A percentile compares a stretch with the other conserved stretches of the same genome.
phyloP scores from a whole-genome alignment of 2,888 invertebrate genomes.

The Mesorhabditis spiculigera region DNA sequence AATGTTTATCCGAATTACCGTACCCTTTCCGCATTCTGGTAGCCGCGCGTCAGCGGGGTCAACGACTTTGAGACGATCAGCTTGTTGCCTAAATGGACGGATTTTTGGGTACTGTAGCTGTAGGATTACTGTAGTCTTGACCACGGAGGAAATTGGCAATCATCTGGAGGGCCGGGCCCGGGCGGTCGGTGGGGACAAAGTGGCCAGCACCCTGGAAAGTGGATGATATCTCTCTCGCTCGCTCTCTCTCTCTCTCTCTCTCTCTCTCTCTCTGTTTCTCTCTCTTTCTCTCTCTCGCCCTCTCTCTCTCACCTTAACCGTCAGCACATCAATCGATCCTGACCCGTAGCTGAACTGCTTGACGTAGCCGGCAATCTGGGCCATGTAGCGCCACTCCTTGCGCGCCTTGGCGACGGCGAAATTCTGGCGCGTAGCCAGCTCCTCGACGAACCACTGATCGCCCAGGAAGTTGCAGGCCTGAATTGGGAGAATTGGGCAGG shows the following conservation, averaged over 20 bases:
- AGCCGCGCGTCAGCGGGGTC: not conserved
- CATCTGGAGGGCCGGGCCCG: slow-evolving; percentile 74
- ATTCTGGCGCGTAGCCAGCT: slow-evolving; percentile 24
- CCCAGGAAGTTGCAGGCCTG: slow-evolving; percentile 46
- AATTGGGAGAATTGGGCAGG: not conserved
- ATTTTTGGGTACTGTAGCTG: slow-evolving; percentile 11
- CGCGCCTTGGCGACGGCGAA: slow-evolving; percentile 24
- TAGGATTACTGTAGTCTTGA: slow-evolving; percentile 35
- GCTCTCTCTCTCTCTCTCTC: not conserved
- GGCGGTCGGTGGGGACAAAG: slow-evolving; percentile 78
- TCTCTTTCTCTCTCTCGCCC: not conserved
- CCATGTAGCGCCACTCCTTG: slow-evolving; percentile 35
- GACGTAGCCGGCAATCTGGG: slow-evolving; percentile 44
- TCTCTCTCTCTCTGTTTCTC: not conserved
- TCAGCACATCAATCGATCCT: slow-evolving; percentile 40
- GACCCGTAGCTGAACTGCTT: slow-evolving; percentile 35
- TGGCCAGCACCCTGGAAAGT: slow-evolving; percentile 69
- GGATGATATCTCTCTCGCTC: not conserved
- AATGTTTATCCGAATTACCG: not conserved
- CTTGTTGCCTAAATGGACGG: not conserved
- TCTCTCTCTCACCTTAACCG: slow-evolving; percentile 29
- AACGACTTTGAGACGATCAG: not conserved
- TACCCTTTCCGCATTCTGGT: not conserved
- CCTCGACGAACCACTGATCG: slow-evolving; percentile 51
- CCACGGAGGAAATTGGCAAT: slow-evolving; percentile 67